Conservation (phyloP, 2,888 invertebrate genomes). For the Lathronympha strigana region DNA sequence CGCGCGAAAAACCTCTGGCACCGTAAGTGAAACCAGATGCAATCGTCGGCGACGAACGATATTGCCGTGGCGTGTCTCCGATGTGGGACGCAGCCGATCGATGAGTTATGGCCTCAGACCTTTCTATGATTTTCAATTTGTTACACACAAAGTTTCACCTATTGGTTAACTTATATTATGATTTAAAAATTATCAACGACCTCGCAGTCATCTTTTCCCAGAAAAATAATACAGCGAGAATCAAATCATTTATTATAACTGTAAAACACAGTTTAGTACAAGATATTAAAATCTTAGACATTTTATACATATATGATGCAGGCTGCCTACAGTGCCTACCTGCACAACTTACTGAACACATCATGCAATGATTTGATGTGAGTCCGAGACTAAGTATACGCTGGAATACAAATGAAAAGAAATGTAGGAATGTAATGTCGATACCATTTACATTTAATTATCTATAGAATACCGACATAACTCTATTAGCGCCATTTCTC, state of each 20-base stretch:
- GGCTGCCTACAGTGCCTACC: too few species aligned
- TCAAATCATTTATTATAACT: neutral
- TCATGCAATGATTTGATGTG: constrained; percentile 32
- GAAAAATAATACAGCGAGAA: neutral
- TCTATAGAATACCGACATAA: constrained; percentile 53
- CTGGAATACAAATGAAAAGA: constrained; percentile 35
- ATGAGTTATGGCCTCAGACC: constrained; percentile 25
- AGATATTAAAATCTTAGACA: neutral
- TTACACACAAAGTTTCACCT: constrained; percentile 24
- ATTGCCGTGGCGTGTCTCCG: constrained; percentile 1
- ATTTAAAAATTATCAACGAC: constrained; percentile 17
- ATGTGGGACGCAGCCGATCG: constrained; percentile 39
- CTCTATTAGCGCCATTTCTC: constrained; percentile 56
- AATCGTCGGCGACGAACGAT: constrained; percentile 48
- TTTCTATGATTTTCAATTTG: constrained; percentile 34
- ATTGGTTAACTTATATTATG: constrained; percentile 10
- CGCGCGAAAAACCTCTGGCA: constrained; percentile 65
- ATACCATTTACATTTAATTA: constrained; percentile 61
- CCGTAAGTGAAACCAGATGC: constrained; percentile 64
- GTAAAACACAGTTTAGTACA: neutral
- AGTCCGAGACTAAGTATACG: constrained; percentile 18
- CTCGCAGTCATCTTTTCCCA: neutral
- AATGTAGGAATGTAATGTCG: constrained; percentile 47
- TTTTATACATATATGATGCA: too few species aligned
- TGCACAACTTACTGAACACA: too few species aligned